A percentile compares a stretch with the other conserved stretches of the same genome.
Evolutionary conservation across 2,888 invertebrate genomes (phyloP).

Genomic region (Agrenia bidenticulata): DNA sequence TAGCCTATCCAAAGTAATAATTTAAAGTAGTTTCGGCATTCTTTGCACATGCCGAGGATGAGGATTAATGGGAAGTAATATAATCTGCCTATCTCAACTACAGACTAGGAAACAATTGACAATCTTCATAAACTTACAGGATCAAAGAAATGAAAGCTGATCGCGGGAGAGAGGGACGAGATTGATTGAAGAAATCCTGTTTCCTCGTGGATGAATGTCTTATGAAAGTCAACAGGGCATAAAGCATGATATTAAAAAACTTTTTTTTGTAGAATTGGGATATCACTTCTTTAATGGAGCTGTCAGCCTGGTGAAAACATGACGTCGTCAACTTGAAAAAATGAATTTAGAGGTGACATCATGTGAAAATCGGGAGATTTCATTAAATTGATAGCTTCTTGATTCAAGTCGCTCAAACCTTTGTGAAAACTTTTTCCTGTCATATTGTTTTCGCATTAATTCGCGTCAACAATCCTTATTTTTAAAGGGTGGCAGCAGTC

Average conservation of each 20-base stretch:
- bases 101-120: too few species aligned
- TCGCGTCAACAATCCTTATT: not conserved
- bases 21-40: too few species aligned
- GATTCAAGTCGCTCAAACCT: not conserved
- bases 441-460: constrained; percentile 7
- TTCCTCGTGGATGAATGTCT: constrained; percentile 5
- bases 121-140: too few species aligned
- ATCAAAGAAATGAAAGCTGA: too few species aligned
- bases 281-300: constrained; percentile 29
- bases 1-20: too few species aligned
- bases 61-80: too few species aligned
- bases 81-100: too few species aligned
- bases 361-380: constrained; percentile 14
- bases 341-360: constrained; percentile 29
- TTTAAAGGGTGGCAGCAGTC: too few species aligned
- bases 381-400: constrained; percentile 5
- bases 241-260: constrained; percentile 34
- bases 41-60: too few species aligned
- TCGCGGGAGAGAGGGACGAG: not conserved
- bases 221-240: constrained; percentile 2
- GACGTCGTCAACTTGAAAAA: constrained; percentile 28
- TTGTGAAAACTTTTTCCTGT: constrained; percentile 3
- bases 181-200: constrained; percentile 2
- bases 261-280: constrained; percentile 16
- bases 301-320: constrained; percentile 26